A percentile compares a stretch with the other conserved stretches of the same genome.
Evolutionary conservation across 2,888 invertebrate species (phyloP).

Genomic region (Monopis laevigella): DNA sequence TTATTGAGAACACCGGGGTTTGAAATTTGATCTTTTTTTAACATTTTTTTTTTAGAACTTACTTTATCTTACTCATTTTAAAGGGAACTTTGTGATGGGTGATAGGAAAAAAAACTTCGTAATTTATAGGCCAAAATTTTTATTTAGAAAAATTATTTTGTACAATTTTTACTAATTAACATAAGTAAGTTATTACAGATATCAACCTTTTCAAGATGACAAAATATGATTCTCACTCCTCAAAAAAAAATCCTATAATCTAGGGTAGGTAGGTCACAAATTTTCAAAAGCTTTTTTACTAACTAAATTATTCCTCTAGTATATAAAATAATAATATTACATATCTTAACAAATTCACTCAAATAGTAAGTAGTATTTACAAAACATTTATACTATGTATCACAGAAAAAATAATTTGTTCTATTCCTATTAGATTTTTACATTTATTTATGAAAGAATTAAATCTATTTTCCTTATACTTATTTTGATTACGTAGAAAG

Average conservation of each 20-base stretch:
- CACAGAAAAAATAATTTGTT: conserved; percentile 62
- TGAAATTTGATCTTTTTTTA: no score
- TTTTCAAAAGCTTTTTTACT: conserved; percentile 43
- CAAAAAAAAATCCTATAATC: conserved; percentile 24
- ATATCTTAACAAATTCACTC: conserved; percentile 22
- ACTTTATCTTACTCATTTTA: not conserved
- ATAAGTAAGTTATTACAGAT: conserved; percentile 1
- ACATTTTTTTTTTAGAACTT: no score
- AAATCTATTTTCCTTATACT: not conserved
- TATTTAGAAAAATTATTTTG: conserved; percentile 63
- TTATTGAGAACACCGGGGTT: no score
- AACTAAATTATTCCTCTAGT: conserved; percentile 28
- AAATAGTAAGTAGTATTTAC: conserved; percentile 43
- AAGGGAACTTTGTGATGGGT: not conserved
- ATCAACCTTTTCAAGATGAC: not conserved
- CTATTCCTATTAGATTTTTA: conserved; percentile 3
- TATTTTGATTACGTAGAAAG: conserved; percentile 14
- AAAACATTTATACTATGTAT: conserved; percentile 59
- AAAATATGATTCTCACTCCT: conserved; percentile 36
- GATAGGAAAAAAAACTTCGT: conserved; percentile 25
- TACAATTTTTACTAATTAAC: conserved; percentile 34
- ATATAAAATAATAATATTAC: conserved; percentile 40
- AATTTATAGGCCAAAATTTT: conserved; percentile 62
- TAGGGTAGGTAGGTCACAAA: conserved; percentile 28
- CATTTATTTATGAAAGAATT: conserved; percentile 5